These are phyloP conservation scores for Drosophila lacicola DNA, from an alignment of 2,888 invertebrate genomes.

Conservation along the genomic window DNA sequence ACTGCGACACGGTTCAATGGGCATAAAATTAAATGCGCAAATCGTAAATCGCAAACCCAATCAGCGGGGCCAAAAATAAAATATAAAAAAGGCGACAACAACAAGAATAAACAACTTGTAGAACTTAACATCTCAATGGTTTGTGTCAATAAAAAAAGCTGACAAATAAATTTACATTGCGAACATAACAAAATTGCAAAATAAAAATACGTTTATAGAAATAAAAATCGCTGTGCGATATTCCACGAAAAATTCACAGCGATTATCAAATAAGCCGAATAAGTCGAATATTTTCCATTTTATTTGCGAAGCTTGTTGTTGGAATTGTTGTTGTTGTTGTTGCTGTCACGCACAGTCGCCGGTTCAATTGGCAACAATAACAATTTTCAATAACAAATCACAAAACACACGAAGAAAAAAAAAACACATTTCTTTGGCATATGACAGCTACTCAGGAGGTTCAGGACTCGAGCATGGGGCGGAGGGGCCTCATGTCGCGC, in stretches of 20 bases:
- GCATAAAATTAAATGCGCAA: conserved; percentile 36
- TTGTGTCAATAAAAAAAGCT: conserved; percentile 67
- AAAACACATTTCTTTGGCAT: conserved; percentile 41
- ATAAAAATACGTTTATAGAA: conserved; percentile 23
- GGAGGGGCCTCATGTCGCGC: conserved; percentile 21
- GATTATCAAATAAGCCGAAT: conserved; percentile 71
- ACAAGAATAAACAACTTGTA: conserved; percentile 16
- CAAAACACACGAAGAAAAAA: conserved; percentile 12
- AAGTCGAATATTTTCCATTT: conserved; percentile 36
- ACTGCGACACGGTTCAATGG: conserved; percentile 5
- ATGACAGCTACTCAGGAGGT: conserved; percentile 53
- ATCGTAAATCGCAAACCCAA: conserved; percentile 39
- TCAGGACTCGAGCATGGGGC: conserved; percentile 1
- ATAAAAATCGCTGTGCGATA: conserved; percentile 34
- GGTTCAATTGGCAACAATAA: conserved; percentile 53
- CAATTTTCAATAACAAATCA: conserved; percentile 67
- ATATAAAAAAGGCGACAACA: conserved; percentile 27
- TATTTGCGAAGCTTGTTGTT: conserved; percentile 13
- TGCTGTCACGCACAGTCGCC: conserved; percentile 57
- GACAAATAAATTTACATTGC: conserved; percentile 58
- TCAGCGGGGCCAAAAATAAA: conserved; percentile 67
- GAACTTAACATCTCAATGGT: conserved; percentile 49
- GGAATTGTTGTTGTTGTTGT: conserved; percentile 31
- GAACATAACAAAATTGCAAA: conserved; percentile 33
- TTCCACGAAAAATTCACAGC: conserved; percentile 42